Evolutionary conservation across 2,888 invertebrate genomes (phyloP).

Genomic region (Lithophane socia): DNA sequence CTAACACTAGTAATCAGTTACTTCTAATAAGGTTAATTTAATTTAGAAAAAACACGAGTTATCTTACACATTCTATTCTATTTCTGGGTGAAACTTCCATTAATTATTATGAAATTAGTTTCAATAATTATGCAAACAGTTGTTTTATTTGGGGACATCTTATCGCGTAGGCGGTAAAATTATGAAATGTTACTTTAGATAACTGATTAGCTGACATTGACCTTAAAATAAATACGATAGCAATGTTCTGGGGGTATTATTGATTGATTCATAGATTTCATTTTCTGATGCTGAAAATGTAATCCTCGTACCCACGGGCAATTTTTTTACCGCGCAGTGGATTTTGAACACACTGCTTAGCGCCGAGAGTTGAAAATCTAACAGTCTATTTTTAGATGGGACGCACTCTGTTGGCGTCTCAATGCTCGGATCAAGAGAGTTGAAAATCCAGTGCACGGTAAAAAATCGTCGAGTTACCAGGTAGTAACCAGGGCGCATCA

Average conservation of each 20-base stretch:
- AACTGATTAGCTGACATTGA: conserved; percentile 50
- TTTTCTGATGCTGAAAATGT: not conserved
- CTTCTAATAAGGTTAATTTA: not conserved
- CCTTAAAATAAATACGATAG: conserved; percentile 39
- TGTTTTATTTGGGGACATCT: not conserved
- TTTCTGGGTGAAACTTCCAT: not conserved
- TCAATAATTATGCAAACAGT: conserved; percentile 19
- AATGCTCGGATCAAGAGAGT: not conserved
- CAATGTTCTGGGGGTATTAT: not conserved
- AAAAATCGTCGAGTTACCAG: not conserved
- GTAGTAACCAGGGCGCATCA: too few species aligned
- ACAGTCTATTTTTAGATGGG: not conserved
- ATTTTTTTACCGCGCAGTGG: not conserved
- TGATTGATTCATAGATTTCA: not conserved
- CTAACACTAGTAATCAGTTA: not conserved
- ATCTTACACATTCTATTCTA: conserved; percentile 21
- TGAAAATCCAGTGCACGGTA: not conserved
- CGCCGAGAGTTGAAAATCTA: not conserved
- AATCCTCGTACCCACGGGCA: too few species aligned
- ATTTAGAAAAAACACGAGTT: not conserved
- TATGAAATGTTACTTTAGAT: conserved; percentile 31
- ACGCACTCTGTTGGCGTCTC: not conserved
- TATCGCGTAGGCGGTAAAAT: conserved; percentile 29
- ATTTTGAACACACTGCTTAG: not conserved
- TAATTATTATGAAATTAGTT: conserved; percentile 14